Evolutionary conservation across 2,113 vertebrate species (phyloP), one percentile per base, ranked within the genome.

Genomic region (Prochilodus magdalenae): DNA sequence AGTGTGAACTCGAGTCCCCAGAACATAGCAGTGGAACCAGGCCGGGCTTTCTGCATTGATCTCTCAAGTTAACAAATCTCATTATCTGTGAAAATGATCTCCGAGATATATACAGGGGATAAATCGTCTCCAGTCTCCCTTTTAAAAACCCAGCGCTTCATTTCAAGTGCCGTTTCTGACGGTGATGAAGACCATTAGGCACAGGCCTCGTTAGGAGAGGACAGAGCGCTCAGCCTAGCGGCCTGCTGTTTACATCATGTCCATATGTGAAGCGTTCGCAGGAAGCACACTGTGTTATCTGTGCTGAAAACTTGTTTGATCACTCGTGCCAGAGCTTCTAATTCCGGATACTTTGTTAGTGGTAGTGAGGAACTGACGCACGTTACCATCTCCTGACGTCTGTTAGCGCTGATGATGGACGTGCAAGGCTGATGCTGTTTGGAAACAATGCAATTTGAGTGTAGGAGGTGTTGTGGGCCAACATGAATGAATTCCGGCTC

Each of bases 1-100:
- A 60, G 12, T 44, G 62, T 75, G 73, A 29, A 59, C 53, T 69
- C 66, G 20, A 62, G 67, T 53, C 33, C 57, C 65, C 44, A 14
- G n/a, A 44, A 47, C 40, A 47, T 36, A 26, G 65, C 65, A 66
- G 44, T 26, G 4, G 66, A 76, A 59, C 18, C 33, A 36, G 66
- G n/a, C 33, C 60, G 47, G 27, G 59, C 70, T 12, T 69, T 66
- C 30, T 75, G 63, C 76, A 78, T 78, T 77, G 80, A 85, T 77
- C 62, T 69, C 60, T 73, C 40, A 40, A 82, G 63, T 85, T 82
- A 67, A 74, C 70, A 82, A 85, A 85, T 85, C 79, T 82, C 84
- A 82, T 82, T 85, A 85, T 77, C 84, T 78, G 83, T 85, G 69
- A 76, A 85, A 85, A 85, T 85, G 84, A 85, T 85, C 84, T 82